Conservation (phyloP, 2,113 vertebrate genomes). For the Dromaius novaehollandiae region DNA sequence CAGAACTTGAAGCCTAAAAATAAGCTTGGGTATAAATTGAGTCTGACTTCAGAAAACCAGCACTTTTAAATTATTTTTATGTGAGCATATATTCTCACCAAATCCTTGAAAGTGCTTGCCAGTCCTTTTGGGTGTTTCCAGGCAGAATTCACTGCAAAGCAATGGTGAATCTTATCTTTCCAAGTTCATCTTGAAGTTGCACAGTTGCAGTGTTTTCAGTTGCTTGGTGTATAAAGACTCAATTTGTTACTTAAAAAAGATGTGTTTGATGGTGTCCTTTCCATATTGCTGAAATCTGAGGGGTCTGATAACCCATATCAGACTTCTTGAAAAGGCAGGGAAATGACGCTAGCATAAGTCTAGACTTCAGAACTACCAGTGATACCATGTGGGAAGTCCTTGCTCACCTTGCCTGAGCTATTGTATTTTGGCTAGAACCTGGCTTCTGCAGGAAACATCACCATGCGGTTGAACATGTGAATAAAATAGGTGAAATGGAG, state of each 20-base stretch:
- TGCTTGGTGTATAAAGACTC: not conserved
- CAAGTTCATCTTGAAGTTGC: not conserved
- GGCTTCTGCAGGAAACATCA: not conserved
- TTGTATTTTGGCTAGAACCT: not conserved
- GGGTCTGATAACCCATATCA: not conserved
- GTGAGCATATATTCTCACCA: not conserved
- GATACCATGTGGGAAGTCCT: not conserved
- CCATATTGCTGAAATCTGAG: not conserved
- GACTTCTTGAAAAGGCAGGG: not conserved
- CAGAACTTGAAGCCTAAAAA: not conserved
- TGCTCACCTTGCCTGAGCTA: not conserved
- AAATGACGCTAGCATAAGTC: not conserved
- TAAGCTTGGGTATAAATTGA: not conserved
- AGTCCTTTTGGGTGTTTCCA: not conserved
- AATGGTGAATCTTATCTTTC: not conserved
- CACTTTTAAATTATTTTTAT: not conserved
- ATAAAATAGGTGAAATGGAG: not conserved
- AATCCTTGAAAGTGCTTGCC: not conserved
- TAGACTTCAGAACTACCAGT: not conserved
- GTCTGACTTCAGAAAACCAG: not conserved
- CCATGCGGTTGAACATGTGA: not conserved
- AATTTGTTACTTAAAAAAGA: not conserved
- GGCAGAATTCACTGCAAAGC: not conserved
- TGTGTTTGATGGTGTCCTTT: not conserved
- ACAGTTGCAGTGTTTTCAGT: not conserved